Conservation (phyloP, 92 coral and sea anemone species). For the Diadumene lineata region DNA sequence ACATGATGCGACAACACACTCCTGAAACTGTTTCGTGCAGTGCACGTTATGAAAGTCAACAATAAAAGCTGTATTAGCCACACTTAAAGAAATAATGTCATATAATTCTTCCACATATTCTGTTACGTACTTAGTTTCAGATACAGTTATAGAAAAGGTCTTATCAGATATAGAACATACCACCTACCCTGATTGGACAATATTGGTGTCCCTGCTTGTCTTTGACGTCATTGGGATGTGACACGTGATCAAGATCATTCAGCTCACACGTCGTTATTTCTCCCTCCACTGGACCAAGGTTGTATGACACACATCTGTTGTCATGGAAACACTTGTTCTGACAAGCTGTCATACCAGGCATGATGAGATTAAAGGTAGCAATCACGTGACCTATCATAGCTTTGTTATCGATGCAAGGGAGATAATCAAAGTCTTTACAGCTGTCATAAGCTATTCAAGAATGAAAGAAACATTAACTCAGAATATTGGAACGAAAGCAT, state of each 20-base stretch:
- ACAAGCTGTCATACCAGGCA: neutral
- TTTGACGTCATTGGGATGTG: slow-evolving; percentile 1
- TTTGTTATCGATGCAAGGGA: neutral
- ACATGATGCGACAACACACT: too few species aligned
- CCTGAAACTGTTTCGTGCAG: too few species aligned
- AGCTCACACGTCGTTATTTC: neutral
- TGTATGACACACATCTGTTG: neutral
- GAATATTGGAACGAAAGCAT: too few species aligned
- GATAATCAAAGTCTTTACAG: neutral
- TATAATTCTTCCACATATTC: too few species aligned
- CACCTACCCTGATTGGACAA: neutral
- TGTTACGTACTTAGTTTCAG: too few species aligned
- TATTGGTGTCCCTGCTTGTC: neutral
- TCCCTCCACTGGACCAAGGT: neutral
- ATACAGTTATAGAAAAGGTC: too few species aligned
- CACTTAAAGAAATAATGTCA: too few species aligned
- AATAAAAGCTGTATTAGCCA: too few species aligned
- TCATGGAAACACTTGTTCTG: neutral
- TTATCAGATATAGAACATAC: too few species aligned
- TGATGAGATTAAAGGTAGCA: neutral
- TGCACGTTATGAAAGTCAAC: too few species aligned
- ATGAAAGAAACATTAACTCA: too few species aligned
- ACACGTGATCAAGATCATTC: neutral
- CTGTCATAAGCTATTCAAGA: neutral
- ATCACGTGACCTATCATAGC: neutral